These are phyloP conservation scores for Brachylomia viminalis DNA, from an alignment of 2,888 invertebrate species.

Conservation along the genomic window DNA sequence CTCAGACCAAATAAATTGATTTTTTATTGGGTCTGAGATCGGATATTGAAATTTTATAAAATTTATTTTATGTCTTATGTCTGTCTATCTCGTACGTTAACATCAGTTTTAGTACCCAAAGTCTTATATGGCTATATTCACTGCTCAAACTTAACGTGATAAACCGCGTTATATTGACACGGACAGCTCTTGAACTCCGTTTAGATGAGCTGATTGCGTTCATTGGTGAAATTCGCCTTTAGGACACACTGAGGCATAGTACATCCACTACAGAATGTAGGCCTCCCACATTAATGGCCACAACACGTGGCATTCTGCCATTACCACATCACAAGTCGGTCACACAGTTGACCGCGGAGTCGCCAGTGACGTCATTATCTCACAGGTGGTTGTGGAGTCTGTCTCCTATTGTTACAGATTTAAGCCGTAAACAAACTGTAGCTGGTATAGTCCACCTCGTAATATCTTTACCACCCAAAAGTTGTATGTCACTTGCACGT, in stretches of 20 bases:
- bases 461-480: not conserved
- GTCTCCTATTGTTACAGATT: not conserved
- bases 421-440: not conserved
- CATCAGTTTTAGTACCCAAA: not conserved
- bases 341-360: constrained; percentile 14
- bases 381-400: constrained; percentile 39
- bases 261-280: not conserved
- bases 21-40: no score
- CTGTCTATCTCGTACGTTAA: no score
- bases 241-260: not conserved
- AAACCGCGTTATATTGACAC: not conserved
- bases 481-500: no score
- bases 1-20: no score
- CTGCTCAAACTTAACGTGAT: not conserved
- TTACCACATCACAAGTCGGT: constrained; percentile 29
- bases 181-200: not conserved
- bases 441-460: not conserved
- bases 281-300: not conserved
- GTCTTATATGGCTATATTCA: not conserved
- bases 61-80: not conserved
- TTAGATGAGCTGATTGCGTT: not conserved
- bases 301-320: constrained; percentile 41
- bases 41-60: not conserved
- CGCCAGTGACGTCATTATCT: constrained; percentile 24
- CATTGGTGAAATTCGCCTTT: no score